phyloP scores from a whole-genome alignment of 2,888 invertebrate genomes.

The Yponomeuta plumbellus region DNA sequence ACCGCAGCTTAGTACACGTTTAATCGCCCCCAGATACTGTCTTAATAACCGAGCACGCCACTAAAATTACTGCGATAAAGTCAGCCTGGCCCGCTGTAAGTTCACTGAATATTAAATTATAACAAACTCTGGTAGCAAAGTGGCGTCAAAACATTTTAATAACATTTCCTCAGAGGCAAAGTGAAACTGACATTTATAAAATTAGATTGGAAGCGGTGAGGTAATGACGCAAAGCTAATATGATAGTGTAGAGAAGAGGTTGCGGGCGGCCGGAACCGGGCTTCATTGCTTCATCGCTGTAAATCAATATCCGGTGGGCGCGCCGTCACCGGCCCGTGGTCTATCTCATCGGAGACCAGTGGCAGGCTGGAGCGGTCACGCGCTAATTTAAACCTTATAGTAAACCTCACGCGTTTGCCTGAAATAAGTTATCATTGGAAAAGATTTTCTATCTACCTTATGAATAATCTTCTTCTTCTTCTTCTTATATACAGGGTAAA shows the following conservation, averaged over 20 bases:
- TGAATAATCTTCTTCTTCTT: too few species aligned
- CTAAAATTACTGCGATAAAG: conserved; percentile 1
- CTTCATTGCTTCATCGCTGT: conserved; percentile 48
- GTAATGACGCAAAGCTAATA: conserved; percentile 45
- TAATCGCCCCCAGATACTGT: neutral
- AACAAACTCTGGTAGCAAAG: neutral
- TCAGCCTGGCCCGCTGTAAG: neutral
- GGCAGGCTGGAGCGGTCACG: neutral
- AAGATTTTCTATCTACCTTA: too few species aligned
- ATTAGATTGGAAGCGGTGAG: conserved; percentile 13
- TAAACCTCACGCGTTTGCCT: too few species aligned
- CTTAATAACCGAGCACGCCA: neutral
- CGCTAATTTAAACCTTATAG: neutral
- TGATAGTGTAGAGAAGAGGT: conserved; percentile 36
- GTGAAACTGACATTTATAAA: neutral
- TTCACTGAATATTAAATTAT: conserved; percentile 4
- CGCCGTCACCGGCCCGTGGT: conserved; percentile 39
- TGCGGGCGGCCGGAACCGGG: conserved; percentile 46
- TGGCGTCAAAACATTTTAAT: conserved; percentile 3
- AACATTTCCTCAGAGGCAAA: neutral
- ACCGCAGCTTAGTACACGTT: neutral
- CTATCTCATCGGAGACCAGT: neutral
- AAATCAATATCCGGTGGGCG: conserved; percentile 71
- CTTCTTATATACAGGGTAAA: too few species aligned
- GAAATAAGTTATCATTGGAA: too few species aligned